phyloP scores from a whole-genome alignment of 2,888 invertebrate species.

The Horisme vitalbata region DNA sequence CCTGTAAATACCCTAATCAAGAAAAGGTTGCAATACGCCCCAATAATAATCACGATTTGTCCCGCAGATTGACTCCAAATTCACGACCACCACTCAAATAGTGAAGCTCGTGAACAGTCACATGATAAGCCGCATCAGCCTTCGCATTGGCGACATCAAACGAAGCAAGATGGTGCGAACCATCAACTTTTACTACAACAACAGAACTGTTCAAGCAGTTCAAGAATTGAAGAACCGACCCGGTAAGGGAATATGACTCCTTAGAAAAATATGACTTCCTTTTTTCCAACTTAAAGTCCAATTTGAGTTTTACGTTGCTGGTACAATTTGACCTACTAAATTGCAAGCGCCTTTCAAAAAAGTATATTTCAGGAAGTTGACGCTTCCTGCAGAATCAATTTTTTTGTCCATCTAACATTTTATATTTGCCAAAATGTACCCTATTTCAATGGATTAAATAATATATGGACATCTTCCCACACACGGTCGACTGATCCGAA shows the following conservation, averaged over 20 bases:
- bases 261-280: too few species aligned
- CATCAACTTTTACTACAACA: constrained; percentile 98
- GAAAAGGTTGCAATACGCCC: too few species aligned
- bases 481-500: too few species aligned
- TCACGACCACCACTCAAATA: constrained; percentile 98
- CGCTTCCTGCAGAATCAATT: too few species aligned
- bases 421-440: too few species aligned
- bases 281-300: not conserved
- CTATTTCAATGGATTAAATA: too few species aligned
- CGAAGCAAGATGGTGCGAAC: constrained; percentile 98
- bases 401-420: too few species aligned
- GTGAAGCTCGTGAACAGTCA: constrained; percentile 97
- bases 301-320: not conserved
- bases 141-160: constrained; percentile 97
- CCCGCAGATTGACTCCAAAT: constrained; percentile 93
- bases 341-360: too few species aligned
- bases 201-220: constrained; percentile 96
- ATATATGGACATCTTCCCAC: too few species aligned
- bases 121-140: constrained; percentile 95
- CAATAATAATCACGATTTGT: not conserved
- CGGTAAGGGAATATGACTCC: constrained; percentile 55
- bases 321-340: not conserved
- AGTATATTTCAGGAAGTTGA: too few species aligned
- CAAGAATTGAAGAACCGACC: constrained; percentile 98
- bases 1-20: too few species aligned